Conservation (phyloP, 2,113 vertebrate genomes). For the Tragulus kanchil region DNA sequence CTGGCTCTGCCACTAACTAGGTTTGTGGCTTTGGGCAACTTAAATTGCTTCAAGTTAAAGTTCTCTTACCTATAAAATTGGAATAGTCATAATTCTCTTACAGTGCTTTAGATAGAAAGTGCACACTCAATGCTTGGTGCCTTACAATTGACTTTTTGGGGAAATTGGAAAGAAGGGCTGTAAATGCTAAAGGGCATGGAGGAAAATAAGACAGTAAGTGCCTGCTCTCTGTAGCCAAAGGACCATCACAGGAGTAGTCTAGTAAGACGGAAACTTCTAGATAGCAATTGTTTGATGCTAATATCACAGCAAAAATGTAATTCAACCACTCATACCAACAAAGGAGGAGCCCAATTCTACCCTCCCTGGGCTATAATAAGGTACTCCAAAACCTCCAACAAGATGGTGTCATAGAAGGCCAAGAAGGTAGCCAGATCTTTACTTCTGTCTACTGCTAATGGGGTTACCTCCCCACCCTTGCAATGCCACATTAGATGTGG, state of each 20-base stretch:
- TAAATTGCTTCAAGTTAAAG: neutral
- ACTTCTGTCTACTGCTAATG: neutral
- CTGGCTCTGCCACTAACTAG: neutral
- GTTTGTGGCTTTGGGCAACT: neutral
- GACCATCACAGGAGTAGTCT: neutral
- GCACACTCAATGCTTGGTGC: neutral
- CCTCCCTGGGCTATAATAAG: neutral
- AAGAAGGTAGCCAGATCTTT: neutral
- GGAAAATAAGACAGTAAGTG: neutral
- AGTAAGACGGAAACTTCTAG: neutral
- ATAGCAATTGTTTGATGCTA: neutral
- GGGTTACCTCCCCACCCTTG: neutral
- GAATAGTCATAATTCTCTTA: neutral
- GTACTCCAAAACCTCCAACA: neutral
- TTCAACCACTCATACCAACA: neutral
- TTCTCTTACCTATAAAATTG: neutral
- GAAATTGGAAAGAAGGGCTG: neutral
- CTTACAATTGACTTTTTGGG: too few relatives aligned
- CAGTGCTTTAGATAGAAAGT: neutral
- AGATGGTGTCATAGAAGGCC: neutral
- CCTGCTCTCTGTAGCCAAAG: neutral
- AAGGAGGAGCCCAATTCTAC: neutral
- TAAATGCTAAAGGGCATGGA: neutral
- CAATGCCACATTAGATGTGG: neutral
- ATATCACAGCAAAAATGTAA: neutral